Evolutionary conservation across 64 coral and sea anemone species (phyloP), one percentile per base, ranked within the genome.

Genomic region (Porites australiensis): DNA sequence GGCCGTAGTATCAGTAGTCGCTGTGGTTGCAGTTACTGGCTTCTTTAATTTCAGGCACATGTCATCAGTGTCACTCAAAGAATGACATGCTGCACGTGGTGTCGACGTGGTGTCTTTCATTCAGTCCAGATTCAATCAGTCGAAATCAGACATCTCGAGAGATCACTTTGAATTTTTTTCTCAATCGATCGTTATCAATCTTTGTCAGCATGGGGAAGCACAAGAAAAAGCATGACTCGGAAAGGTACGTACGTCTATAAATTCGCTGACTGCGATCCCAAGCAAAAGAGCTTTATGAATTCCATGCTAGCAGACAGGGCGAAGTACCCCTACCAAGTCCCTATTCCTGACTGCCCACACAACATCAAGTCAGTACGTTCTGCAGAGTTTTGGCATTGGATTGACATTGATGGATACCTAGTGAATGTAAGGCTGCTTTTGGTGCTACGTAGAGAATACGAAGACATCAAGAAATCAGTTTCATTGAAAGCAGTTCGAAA

Each of bases 291-390:
- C 70, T 88, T 88, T 88, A 88, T 75, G 86, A 91, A 81, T 19
- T 58, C 89, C 18, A 91, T 91, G 89, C 79, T 91, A 1, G 57
- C 27, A 43, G 67, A 74, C 50, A 91, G 65, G 52, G 14, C 0
- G 2, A 91, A 74, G 46, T 91, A 91, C 54, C 89, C 89, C 8
- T 83, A 91, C 66, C 89, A 74, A 70, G 89, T 91, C 48, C 89
- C 89, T 58, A 72, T 91, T 72, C 89, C 89, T 16, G 79, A 58
- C 8, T 73, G 79, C 63, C 89, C 89, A 51, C 89, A 91, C 79
- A 83, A 83, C 65, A 91, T 91, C 21, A 91, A 91, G 77, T 91
- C 89, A 16, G 89, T 91, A 1, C 45, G 89, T 22, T 91, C 89
- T 14, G 77, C 78, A 3, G 89, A 91, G 45, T 91, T 91, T 58